A percentile compares a stretch with the other conserved stretches of the same genome.
Conservation (phyloP, 2,113 vertebrate genomes). For the Cyprinodon brontotheroides region DNA sequence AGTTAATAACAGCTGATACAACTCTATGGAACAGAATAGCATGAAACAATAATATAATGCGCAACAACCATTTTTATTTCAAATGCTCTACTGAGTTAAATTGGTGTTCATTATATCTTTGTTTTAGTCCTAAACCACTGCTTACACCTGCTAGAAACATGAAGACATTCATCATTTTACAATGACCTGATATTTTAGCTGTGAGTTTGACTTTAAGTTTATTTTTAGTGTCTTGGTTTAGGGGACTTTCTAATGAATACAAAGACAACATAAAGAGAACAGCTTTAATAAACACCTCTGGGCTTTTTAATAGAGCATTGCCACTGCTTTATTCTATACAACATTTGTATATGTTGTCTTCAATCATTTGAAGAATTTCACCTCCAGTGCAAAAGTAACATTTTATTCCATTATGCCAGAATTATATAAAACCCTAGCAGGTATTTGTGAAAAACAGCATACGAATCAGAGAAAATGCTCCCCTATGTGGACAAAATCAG, state of each 20-base stretch:
- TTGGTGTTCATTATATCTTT: too few relatives aligned
- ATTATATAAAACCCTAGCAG: conserved; percentile 10
- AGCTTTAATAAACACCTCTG: background rate
- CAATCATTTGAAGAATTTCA: conserved; percentile 1
- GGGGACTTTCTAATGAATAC: background rate
- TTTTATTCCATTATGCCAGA: background rate
- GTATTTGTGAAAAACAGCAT: conserved; percentile 21
- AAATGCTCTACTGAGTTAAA: too few relatives aligned
- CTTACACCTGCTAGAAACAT: too few relatives aligned
- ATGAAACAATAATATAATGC: too few relatives aligned
- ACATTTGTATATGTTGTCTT: background rate
- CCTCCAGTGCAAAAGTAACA: background rate
- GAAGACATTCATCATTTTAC: too few relatives aligned
- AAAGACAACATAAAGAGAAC: background rate
- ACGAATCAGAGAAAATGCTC: conserved; percentile 63
- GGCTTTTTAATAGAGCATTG: background rate
- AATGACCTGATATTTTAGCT: too few relatives aligned
- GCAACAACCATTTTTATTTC: too few relatives aligned
- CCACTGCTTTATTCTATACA: too few relatives aligned
- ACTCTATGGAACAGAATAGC: too few relatives aligned
- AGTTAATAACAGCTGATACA: too few relatives aligned
- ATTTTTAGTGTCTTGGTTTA: background rate
- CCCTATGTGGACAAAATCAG: conserved; percentile 73
- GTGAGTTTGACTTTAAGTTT: too few relatives aligned
- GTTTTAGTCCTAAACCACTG: too few relatives aligned